These are phyloP conservation scores for Pristionchus pacificus DNA, from an alignment of 1,140 invertebrate genomes.

Conservation along the genomic window DNA sequence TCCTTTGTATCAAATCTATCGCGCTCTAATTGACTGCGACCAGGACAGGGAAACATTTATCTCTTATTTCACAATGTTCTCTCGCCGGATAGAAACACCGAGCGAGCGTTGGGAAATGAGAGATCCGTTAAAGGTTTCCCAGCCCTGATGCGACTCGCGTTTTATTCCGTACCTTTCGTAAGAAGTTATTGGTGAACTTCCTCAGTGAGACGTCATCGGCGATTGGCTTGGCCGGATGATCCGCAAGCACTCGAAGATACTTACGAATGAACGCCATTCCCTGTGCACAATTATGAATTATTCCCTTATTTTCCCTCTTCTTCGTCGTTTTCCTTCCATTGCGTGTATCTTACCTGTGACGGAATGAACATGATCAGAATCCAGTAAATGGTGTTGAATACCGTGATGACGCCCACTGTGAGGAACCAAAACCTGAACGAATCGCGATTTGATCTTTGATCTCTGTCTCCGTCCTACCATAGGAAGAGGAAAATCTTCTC, in stretches of 20 bases:
- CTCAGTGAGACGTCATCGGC: conserved; percentile 53
- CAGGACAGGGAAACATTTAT: no score
- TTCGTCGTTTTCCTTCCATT: no score
- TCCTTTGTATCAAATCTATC: no score
- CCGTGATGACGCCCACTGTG: conserved; percentile 51
- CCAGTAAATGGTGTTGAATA: conserved; percentile 55
- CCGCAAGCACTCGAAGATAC: conserved; percentile 55
- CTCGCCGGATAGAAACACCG: not conserved
- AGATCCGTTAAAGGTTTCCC: no score
- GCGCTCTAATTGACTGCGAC: no score
- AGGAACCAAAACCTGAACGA: conserved; percentile 52
- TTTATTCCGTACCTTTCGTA: conserved; percentile 44
- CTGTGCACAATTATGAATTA: conserved; percentile 20
- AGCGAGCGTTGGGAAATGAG: no score
- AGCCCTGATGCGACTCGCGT: no score
- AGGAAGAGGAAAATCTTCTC: conserved; percentile 57
- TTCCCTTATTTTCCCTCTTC: not conserved
- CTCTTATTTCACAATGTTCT: no score
- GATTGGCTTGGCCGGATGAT: conserved; percentile 54
- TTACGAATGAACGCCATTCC: conserved; percentile 53
- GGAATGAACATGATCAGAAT: conserved; percentile 57
- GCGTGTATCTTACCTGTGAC: conserved; percentile 41
- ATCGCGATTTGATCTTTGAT: not conserved
- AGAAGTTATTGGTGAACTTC: conserved; percentile 55
- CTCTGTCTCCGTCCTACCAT: conserved; percentile 29